Percentiles rank a stretch among this genome's conserved stretches.
phyloP scores from a whole-genome alignment of 1,140 invertebrate genomes.

The Drosophila busckii region DNA sequence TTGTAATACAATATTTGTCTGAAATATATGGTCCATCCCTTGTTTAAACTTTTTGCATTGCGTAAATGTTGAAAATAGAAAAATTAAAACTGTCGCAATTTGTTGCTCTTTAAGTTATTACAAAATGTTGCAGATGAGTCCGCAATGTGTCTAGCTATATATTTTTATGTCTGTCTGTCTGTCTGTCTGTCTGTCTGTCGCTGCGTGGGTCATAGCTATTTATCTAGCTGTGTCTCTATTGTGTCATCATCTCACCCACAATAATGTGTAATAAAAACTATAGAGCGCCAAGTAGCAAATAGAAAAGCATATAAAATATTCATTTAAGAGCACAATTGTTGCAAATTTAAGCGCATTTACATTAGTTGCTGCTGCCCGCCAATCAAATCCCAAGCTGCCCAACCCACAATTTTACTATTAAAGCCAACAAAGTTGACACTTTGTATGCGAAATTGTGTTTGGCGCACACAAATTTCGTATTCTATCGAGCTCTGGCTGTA shows the following conservation, averaged over 20 bases:
- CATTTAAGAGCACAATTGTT: no score
- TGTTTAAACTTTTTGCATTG: constrained; percentile 48
- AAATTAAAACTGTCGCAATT: constrained; percentile 64
- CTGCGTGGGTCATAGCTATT: constrained; percentile 20
- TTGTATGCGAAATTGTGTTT: no score
- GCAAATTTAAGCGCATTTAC: no score
- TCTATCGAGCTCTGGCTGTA: no score
- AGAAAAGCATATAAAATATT: no score
- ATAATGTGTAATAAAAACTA: no score
- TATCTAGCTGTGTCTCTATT: constrained; percentile 23
- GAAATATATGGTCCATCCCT: constrained; percentile 23
- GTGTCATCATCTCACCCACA: constrained; percentile 49
- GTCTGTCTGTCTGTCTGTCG: constrained; percentile 5
- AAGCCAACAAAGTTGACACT: no score
- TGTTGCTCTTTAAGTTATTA: constrained; percentile 58
- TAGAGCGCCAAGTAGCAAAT: no score
- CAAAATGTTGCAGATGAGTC: constrained; percentile 49
- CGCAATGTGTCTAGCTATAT: constrained; percentile 5
- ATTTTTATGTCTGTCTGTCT: constrained; percentile 3
- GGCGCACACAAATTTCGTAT: no score
- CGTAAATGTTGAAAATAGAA: constrained; percentile 73
- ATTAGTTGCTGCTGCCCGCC: no score
- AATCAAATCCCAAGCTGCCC: no score
- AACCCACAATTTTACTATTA: no score
- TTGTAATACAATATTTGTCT: constrained; percentile 67